Evolutionary conservation across 2,113 vertebrate genomes (phyloP).

Genomic region (Leptosomus discolor): DNA sequence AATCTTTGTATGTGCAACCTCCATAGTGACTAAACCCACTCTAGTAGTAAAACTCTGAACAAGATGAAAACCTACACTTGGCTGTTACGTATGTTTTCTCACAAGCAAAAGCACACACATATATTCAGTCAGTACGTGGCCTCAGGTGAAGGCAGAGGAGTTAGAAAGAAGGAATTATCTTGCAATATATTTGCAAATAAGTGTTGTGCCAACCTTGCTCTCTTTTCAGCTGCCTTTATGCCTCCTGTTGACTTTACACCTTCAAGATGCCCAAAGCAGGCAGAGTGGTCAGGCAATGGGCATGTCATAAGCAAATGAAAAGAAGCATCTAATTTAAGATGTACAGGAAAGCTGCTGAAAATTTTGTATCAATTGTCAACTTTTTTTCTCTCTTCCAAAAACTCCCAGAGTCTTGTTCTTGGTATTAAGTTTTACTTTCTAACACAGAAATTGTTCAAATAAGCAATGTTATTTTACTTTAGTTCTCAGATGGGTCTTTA

Average conservation of each 20-base stretch:
- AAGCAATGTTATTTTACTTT: slow-evolving; percentile 32
- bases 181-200: not conserved
- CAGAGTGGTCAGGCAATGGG: not conserved
- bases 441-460: slow-evolving; percentile 24
- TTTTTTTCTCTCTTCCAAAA: not conserved
- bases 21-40: not conserved
- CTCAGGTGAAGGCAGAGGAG: not conserved
- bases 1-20: not conserved
- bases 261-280: not conserved
- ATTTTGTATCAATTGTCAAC: not conserved
- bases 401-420: not conserved
- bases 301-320: not conserved
- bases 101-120: not conserved
- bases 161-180: not conserved
- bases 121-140: not conserved
- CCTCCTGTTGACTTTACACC: not conserved
- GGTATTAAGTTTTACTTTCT: not conserved
- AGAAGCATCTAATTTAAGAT: not conserved
- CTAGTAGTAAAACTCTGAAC: not conserved
- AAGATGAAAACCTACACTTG: not conserved
- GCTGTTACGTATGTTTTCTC: not conserved
- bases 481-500: slow-evolving; percentile 44
- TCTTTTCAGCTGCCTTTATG: not conserved
- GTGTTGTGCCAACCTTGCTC: not conserved
- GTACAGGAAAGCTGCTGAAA: not conserved